These are phyloP conservation scores for Calcarius lapponicus DNA, from an alignment of 2,797 vertebrate species.

Conservation along the genomic window DNA sequence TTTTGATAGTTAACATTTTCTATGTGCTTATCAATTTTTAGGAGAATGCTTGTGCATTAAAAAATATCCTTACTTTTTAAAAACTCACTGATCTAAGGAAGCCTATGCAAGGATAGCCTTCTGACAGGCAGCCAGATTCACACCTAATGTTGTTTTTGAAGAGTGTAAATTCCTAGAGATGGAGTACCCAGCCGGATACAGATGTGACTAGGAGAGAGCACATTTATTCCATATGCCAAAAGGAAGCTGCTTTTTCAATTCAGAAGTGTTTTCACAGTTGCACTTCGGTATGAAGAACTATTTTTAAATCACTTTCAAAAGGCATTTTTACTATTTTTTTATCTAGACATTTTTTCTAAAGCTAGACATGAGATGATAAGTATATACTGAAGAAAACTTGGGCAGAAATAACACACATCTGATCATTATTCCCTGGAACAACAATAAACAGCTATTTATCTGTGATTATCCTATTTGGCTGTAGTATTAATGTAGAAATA, in stretches of 20 bases:
- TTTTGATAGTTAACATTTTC: neutral
- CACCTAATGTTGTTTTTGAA: neutral
- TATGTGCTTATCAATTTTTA: neutral
- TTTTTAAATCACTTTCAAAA: neutral
- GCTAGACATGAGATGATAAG: neutral
- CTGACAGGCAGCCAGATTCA: neutral
- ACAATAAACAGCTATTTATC: slow-evolving; percentile 19
- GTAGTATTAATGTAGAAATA: neutral
- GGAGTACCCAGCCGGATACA: neutral
- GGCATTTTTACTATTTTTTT: neutral
- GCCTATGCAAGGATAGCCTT: neutral
- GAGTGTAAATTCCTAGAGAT: neutral
- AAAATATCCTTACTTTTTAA: neutral
- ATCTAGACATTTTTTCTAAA: neutral
- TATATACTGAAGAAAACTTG: neutral
- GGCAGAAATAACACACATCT: neutral
- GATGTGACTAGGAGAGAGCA: neutral
- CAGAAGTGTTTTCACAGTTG: slow-evolving; percentile 9
- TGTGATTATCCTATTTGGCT: neutral
- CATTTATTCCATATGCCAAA: neutral
- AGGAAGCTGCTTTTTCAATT: slow-evolving; percentile 11
- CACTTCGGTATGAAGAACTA: neutral
- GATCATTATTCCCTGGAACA: slow-evolving; percentile 9
- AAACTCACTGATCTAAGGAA: neutral
- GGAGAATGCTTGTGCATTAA: neutral